Evolutionary conservation across 2,797 vertebrate species (phyloP), one percentile per base, ranked within the genome.

Genomic region (Halcyon leucocephala): DNA sequence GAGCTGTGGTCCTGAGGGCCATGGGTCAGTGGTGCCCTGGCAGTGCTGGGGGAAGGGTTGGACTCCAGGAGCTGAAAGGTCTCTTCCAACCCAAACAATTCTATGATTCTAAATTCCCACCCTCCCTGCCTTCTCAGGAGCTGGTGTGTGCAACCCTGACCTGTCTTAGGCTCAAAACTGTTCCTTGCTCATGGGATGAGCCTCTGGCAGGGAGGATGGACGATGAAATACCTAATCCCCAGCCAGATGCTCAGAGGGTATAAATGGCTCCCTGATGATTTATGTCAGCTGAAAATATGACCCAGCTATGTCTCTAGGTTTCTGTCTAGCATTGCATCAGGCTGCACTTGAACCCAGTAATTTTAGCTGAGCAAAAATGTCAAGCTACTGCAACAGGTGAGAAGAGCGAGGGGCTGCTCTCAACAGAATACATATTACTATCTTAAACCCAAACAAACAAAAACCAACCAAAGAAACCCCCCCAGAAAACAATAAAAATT

Each of bases 311-410:
- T 55, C 74, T 65, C 46, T 39, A 18, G 58, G 74, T 97, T 95
- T 90, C 94, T 96, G 88, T 49, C 31, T 39, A 49, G 28, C 57
- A 15, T 60, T 66, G 64, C 2, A 2, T 89, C 90, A 65, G 29
- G 98, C 98, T 98, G 87, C 62, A 54, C 49, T 95, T 98, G 98
- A 98, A 98, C 97, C 39, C 64, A 64, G 74, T 62, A 71, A 78
- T 97, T 97, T 95, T 96, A 96, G 96, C 95, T 95, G 92, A 97
- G 94, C 97, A 97, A 97, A 98, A 98, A 98, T 95, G 94, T 98
- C 96, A 97, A 97, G 91, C 97, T 98, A 69, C 95, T 98, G 97
- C 97, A 97, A 91, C 93, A 79, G 86, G 77, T 92, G 96, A 95
- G 97, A 94, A 96, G 81, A 97, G 96, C 71, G 82, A 89, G 67